Percentiles rank a stretch among this genome's conserved stretches.
Conservation (phyloP, 2,113 vertebrate species). For the Grantiella picta region DNA sequence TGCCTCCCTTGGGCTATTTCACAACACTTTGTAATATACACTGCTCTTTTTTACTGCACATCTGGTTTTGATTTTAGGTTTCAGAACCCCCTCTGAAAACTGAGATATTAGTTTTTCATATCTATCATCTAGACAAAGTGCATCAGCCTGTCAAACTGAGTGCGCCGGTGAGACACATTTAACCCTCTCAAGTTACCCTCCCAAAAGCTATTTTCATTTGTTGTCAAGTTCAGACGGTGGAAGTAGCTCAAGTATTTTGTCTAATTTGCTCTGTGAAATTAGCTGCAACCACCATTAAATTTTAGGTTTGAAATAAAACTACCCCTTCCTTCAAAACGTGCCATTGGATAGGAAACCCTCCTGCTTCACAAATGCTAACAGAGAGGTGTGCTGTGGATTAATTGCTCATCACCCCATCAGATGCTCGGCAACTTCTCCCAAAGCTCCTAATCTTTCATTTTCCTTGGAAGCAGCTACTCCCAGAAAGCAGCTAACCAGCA, state of each 20-base stretch:
- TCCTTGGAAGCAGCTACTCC: neutral
- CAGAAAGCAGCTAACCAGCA: conserved; percentile 8
- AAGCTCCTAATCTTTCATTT: conserved; percentile 25
- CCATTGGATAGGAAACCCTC: neutral
- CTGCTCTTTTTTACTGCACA: conserved; percentile 72
- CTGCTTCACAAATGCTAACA: neutral
- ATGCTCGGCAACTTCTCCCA: neutral
- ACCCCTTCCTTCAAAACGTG: neutral
- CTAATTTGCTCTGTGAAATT: conserved; percentile 47
- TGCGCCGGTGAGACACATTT: conserved; percentile 43
- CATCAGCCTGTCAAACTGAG: conserved; percentile 32
- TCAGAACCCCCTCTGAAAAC: conserved; percentile 68
- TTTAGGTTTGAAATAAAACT: conserved; percentile 25
- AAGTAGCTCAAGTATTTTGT: conserved; percentile 1
- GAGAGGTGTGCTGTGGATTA: neutral
- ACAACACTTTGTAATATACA: conserved; percentile 78
- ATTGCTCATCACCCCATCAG: neutral
- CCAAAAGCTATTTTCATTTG: conserved; percentile 1
- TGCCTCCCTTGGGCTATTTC: conserved; percentile 80
- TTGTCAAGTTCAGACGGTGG: neutral
- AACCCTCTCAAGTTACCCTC: conserved; percentile 42
- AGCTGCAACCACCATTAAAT: conserved; percentile 38
- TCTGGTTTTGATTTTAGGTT: conserved; percentile 81
- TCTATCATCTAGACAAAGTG: conserved; percentile 65
- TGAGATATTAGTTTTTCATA: conserved; percentile 68